These are phyloP conservation scores for Sitobion miscanthi DNA, from an alignment of 1,140 invertebrate genomes.

Conservation along the genomic window DNA sequence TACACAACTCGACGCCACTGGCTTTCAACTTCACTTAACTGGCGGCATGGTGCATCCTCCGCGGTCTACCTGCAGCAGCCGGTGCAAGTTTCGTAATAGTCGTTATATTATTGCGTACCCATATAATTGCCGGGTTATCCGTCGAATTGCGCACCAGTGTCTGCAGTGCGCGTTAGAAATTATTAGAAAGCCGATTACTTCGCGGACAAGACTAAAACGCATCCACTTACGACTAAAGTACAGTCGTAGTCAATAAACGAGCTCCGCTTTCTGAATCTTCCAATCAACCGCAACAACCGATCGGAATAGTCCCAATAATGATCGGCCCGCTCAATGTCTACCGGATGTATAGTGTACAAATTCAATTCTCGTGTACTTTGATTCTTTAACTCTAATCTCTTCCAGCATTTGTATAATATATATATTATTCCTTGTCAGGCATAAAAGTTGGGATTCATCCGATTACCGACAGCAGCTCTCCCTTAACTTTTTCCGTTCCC, in stretches of 20 bases:
- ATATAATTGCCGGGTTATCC: not conserved
- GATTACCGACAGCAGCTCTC: not conserved
- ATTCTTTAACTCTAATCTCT: not conserved
- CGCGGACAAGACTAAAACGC: not conserved
- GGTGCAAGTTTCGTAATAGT: not conserved
- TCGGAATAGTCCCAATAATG: not conserved
- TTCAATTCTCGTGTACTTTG: not conserved
- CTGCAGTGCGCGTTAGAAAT: not conserved
- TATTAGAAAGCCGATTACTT: not conserved
- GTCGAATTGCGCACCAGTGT: not conserved
- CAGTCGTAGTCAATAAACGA: not conserved
- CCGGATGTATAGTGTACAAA: not conserved
- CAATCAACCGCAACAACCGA: not conserved
- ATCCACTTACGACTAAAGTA: not conserved
- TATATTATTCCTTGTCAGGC: not conserved
- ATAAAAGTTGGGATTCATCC: not conserved
- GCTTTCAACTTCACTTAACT: not conserved
- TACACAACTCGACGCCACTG: not conserved
- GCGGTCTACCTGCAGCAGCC: not conserved
- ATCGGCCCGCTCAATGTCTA: not conserved
- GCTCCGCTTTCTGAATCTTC: not conserved
- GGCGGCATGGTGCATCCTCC: too few species aligned
- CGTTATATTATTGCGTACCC: not conserved
- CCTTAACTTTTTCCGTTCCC: not conserved
- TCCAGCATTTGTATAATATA: not conserved